Base-by-base conservation (phyloP, 2,113 vertebrate genomes). In the Pollachius pollachius region DNA sequence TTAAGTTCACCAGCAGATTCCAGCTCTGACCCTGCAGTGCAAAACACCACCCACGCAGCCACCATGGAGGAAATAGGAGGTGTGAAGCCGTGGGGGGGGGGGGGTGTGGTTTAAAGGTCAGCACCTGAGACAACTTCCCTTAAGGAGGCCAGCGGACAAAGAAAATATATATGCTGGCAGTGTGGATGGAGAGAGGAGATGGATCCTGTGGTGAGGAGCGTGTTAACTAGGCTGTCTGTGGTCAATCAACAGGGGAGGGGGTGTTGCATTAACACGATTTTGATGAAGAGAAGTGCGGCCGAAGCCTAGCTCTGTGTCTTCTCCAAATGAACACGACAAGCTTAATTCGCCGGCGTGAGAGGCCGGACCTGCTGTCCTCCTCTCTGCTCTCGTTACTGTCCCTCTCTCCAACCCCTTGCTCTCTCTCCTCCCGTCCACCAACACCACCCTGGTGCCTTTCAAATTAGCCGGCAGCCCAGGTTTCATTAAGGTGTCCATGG, bases 381-480 rank as follows among this genome's bases (percentile, higher is more conserved):
- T 74, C 70, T 80, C 74, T 73, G 80, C 84, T 84, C 73, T 66
- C 73, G 68, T 73, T 68, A 69, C 90, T 90, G 85, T 84, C 86
- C 91, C 68, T 56, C 81, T 80, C 88, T 74, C 88, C 23, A 23
- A 2, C 23, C 80, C 83, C 79, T 72, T 73, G 79, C 84, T 84
- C 73, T 67, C 74, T 65, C 72, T 90, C 85, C 84, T 85, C 91
- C 67, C 52, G 79, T 79, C 88, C 74, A 87, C 81, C 83, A 79
- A 70, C 77, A 84, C 87, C 88, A 81, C 89, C 84, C 84, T 84
- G 71, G 73, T 92, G 92, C 94, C 93, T 94, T 57, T 16, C 92
- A 93, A 96, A 95, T 96, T 96, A 95, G 92, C 81, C 66, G 75
- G 81, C 41, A 91, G 86, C 89, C 92, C 82, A 79, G 87, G 71